These are phyloP conservation scores for Acronicta alni DNA, from an alignment of 2,888 invertebrate species.

Conservation along the genomic window DNA sequence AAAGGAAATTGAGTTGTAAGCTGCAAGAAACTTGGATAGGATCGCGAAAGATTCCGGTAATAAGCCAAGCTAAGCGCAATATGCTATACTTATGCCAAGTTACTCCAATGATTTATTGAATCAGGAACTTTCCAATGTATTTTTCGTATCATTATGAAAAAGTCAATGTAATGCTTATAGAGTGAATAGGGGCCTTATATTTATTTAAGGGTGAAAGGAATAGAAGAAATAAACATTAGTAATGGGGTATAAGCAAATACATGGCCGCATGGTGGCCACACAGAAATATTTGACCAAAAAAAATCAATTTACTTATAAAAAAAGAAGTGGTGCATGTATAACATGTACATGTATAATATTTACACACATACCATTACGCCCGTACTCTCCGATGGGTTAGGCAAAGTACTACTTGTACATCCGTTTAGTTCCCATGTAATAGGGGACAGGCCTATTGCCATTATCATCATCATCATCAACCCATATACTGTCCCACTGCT, in stretches of 20 bases:
- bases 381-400: no score
- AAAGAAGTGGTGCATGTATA: no score
- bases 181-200: no score
- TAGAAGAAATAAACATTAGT: constrained; percentile 1
- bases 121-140: not conserved
- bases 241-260: constrained; percentile 3
- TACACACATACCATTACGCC: no score
- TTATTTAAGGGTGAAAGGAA: not conserved
- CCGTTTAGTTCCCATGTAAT: no score
- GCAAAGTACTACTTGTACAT: no score
- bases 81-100: constrained; percentile 62
- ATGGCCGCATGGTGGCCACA: not conserved
- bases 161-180: not conserved
- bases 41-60: constrained; percentile 66
- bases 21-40: constrained; percentile 72
- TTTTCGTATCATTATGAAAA: not conserved
- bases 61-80: constrained; percentile 68
- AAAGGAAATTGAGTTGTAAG: constrained; percentile 81
- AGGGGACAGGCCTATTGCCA: no score
- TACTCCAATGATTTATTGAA: constrained; percentile 33
- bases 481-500: no score
- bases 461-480: no score
- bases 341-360: no score
- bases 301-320: no score
- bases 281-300: not conserved